These are phyloP conservation scores for Apis mellifera DNA, from an alignment of 1,140 invertebrate species.

Conservation along the genomic window DNA sequence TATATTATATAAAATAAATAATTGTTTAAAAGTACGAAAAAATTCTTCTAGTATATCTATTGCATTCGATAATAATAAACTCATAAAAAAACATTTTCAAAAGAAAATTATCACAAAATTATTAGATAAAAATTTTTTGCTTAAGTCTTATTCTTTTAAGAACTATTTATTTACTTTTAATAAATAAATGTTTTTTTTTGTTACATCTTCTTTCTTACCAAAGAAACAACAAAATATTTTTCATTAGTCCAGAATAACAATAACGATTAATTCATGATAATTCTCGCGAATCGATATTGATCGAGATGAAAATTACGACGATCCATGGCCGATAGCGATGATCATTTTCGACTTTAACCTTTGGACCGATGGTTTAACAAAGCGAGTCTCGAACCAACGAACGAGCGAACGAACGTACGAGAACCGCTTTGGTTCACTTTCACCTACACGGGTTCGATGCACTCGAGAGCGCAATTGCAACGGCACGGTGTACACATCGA, in stretches of 20 bases:
- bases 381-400: slow-evolving; percentile 36
- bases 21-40: no score
- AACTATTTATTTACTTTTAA: no score
- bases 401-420: slow-evolving; percentile 54
- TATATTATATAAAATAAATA: no score
- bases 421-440: slow-evolving; percentile 67
- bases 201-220: no score
- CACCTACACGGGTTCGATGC: slow-evolving; percentile 70
- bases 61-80: no score
- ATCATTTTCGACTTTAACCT: slow-evolving; percentile 51
- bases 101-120: no score
- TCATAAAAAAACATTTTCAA: no score
- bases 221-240: neutral
- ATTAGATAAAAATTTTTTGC: no score
- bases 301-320: neutral
- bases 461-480: slow-evolving; percentile 63
- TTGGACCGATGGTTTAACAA: slow-evolving; percentile 57
- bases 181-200: no score
- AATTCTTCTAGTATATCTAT: no score
- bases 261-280: no score
- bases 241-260: neutral
- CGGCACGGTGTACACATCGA: slow-evolving; percentile 51
- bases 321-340: slow-evolving; percentile 2
- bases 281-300: neutral
- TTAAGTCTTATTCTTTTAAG: no score